Evolutionary conservation across 2,113 vertebrate genomes (phyloP).

Genomic region (Alligator mississippiensis): DNA sequence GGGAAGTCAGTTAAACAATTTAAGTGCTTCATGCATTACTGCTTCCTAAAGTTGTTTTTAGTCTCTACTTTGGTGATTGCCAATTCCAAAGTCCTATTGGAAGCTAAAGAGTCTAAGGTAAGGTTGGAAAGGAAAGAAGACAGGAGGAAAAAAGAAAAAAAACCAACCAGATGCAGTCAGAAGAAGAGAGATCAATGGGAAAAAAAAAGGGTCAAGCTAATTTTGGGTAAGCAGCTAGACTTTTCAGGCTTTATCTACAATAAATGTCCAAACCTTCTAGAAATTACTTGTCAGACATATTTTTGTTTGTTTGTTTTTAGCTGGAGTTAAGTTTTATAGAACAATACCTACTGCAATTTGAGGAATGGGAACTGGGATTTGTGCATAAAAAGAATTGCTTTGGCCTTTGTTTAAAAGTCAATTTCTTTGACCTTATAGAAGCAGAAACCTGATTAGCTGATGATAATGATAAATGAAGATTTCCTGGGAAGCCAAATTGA

Average conservation of each 20-base stretch:
- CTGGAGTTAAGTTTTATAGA: neutral
- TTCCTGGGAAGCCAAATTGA: slow-evolving; percentile 30
- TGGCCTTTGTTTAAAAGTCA: slow-evolving; percentile 14
- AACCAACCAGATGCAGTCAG: neutral
- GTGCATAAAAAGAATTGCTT: neutral
- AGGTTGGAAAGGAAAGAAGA: neutral
- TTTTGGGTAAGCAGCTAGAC: neutral
- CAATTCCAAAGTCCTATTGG: neutral
- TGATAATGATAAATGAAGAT: slow-evolving; percentile 27
- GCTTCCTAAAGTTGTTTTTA: neutral
- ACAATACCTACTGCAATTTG: neutral
- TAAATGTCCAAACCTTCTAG: neutral
- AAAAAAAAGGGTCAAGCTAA: neutral
- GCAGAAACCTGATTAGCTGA: slow-evolving; percentile 23
- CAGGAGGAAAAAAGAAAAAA: neutral
- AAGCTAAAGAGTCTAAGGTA: neutral
- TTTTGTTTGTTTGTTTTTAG: neutral
- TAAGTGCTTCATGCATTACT: neutral
- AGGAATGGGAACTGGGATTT: neutral
- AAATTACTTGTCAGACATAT: neutral
- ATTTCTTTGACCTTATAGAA: slow-evolving; percentile 16
- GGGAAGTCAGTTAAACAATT: neutral
- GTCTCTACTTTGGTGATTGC: neutral
- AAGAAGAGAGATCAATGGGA: neutral
- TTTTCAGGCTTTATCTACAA: neutral